These are phyloP conservation scores for Spicauda simplicius DNA, from an alignment of 2,888 invertebrate species.

Conservation along the genomic window DNA sequence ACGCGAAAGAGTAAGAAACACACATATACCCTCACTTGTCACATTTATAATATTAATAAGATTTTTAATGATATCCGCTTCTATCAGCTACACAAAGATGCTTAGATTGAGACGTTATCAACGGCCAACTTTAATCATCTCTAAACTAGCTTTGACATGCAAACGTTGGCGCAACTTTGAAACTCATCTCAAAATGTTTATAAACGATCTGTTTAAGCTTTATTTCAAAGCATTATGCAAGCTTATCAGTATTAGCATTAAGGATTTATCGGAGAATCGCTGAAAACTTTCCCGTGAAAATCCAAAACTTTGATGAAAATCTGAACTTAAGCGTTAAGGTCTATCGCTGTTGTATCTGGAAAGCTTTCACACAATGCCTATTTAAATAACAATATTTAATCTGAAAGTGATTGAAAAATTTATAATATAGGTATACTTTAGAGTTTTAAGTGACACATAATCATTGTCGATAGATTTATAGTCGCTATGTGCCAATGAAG, in stretches of 20 bases:
- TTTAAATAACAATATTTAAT: not conserved
- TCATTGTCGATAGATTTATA: no score
- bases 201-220: not conserved
- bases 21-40: no score
- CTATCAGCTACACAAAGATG: no score
- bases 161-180: not conserved
- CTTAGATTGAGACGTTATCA: no score
- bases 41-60: no score
- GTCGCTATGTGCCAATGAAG: no score
- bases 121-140: no score
- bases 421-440: no score
- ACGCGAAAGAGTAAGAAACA: no score
- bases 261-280: not conserved
- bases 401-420: not conserved
- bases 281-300: not conserved
- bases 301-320: not conserved
- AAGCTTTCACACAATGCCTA: not conserved
- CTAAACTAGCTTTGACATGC: not conserved
- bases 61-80: no score
- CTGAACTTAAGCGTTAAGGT: not conserved
- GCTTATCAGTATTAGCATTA: not conserved
- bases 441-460: no score
- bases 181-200: not conserved
- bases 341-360: not conserved
- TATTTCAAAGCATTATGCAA: not conserved